These are phyloP conservation scores for Chloropsis cyanopogon DNA, from an alignment of 2,113 vertebrate species.

Conservation along the genomic window DNA sequence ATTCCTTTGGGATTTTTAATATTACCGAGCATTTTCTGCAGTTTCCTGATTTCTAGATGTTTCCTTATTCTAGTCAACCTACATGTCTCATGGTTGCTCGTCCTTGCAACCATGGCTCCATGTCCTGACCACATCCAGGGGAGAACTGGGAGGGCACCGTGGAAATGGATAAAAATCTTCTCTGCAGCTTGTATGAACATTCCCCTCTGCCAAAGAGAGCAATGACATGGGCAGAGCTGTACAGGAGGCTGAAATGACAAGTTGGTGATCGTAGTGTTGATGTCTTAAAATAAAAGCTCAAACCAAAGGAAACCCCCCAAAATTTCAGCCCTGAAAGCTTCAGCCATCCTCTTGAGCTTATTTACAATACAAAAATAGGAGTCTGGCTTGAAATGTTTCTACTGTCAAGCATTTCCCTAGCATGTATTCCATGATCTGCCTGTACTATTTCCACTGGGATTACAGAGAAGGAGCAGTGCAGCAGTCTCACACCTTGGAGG, in stretches of 20 bases:
- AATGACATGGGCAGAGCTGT: neutral
- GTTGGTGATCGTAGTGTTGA: neutral
- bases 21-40: neutral
- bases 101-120: neutral
- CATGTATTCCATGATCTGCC: neutral
- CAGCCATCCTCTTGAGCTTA: neutral
- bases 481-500: neutral
- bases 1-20: neutral
- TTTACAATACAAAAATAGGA: neutral
- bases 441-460: neutral
- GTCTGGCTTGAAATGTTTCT: neutral
- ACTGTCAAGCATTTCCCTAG: neutral
- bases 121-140: neutral
- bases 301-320: neutral
- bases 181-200: neutral
- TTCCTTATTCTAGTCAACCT: neutral
- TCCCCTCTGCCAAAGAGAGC: neutral
- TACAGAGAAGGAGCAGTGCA: neutral
- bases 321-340: neutral
- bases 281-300: neutral
- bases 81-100: neutral
- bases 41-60: neutral
- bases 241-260: neutral
- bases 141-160: neutral
- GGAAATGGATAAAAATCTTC: neutral